Base-by-base conservation (phyloP, 2,888 invertebrate genomes). In the Limnephilus lunatus region DNA sequence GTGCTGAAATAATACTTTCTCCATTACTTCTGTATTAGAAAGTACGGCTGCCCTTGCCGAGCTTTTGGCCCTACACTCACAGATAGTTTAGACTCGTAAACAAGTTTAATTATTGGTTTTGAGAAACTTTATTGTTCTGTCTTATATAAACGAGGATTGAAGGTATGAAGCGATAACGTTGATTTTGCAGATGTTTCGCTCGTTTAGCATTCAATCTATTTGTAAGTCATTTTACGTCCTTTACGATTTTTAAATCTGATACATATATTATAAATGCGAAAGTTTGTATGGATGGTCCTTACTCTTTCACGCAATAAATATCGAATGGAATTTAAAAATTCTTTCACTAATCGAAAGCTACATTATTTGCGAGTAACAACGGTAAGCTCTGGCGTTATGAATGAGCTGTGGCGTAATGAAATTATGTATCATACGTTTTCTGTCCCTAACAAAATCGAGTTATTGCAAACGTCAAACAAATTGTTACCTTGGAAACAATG, bases 81-180 rank as follows among this genome's bases (percentile, higher is more conserved):
- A 68, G 83, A 31, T 19, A 83, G 32, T 83, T 83, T 35, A 83
- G 25, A 83, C 83, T 35, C 83, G 31, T 15, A 35, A 83, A 83
- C 83, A 83, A 83, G 31, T 32, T 31, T 83, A 32, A 83, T 83
- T 83, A 83, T 32, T 31, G 32, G 83, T 83, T 83, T 31, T 35
- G 4, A 32, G 19, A 32, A 83, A 15, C 83, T 35, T 83, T 83
- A 35, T 5, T 35, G 19, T 35, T 32, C 83, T 15, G 83, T 25
- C 15, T 83, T 83, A 32, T 15, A 19, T 83, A 12, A 35, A 35
- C 32, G 31, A 35, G 83, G 9, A 14, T 35, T 14, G 32, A 83
- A 35, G 7, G 31, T 83, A 32, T 83, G 31, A 83, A 83, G 30
- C 15, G 35, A 35, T 19, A 9, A 32, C 19, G 31, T 31, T 31